Conservation (phyloP, 2,888 invertebrate species). For the Euproctis similis region DNA sequence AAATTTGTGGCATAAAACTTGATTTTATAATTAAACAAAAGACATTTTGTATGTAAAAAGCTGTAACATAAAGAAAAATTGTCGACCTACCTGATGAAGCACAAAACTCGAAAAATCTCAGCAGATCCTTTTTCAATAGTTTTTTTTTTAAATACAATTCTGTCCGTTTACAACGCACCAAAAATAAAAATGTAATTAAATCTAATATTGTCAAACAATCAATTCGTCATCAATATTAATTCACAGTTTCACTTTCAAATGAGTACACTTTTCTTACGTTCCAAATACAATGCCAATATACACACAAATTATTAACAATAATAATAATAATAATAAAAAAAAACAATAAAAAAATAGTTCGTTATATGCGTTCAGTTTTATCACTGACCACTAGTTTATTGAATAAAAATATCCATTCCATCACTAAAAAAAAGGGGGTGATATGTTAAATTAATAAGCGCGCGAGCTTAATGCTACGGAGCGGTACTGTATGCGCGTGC, state of each 20-base stretch:
- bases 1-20: too few relatives aligned
- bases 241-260: conserved; percentile 57
- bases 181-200: conserved; percentile 29
- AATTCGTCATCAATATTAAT: conserved; percentile 30
- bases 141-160: conserved; percentile 31
- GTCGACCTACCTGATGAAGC: conserved; percentile 34
- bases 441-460: conserved; percentile 37
- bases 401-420: conserved; percentile 57
- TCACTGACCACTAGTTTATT: conserved; percentile 49
- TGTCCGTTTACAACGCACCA: conserved; percentile 22
- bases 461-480: conserved; percentile 61
- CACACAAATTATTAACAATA: too few relatives aligned
- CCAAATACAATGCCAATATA: conserved; percentile 30
- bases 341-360: conserved; percentile 25
- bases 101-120: conserved; percentile 24
- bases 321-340: too few relatives aligned
- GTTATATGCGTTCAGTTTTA: conserved; percentile 37
- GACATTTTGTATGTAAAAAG: too few relatives aligned
- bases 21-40: too few relatives aligned
- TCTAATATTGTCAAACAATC: conserved; percentile 35
- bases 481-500: conserved; percentile 56
- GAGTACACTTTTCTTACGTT: conserved; percentile 35
- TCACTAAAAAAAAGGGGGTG: conserved; percentile 33
- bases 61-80: too few relatives aligned
- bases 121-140: conserved; percentile 25